A percentile compares a stretch with the other conserved stretches of the same genome.
Conservation (phyloP, 30 jellyfish, hydroid and myxozoan species). For the Aurelia aurita region DNA sequence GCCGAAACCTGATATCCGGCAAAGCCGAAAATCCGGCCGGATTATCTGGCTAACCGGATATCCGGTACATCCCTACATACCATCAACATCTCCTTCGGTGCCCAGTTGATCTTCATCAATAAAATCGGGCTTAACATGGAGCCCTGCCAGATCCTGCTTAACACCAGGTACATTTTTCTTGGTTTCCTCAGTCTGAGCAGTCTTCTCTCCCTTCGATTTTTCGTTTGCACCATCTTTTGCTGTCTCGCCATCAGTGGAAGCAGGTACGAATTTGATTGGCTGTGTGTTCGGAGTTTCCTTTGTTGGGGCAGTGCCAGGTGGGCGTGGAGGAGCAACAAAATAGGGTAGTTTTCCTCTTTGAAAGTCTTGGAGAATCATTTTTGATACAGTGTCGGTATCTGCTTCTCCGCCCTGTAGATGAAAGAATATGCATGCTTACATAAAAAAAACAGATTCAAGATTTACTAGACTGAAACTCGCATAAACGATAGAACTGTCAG, state of each 20-base stretch:
- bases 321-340: constrained; percentile 98
- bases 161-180: constrained; percentile 37
- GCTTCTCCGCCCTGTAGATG: constrained; percentile 98
- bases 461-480: too few relatives aligned
- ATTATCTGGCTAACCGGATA: too few relatives aligned
- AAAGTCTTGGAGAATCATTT: constrained; percentile 91
- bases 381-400: constrained; percentile 88
- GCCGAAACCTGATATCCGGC: too few relatives aligned
- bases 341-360: constrained; percentile 99
- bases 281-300: constrained; percentile 8
- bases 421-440: background rate
- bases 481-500: too few relatives aligned
- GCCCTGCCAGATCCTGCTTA: constrained; percentile 63
- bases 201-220: background rate
- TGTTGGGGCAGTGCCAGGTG: constrained; percentile 11
- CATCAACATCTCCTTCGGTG: constrained; percentile 17
- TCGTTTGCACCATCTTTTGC: background rate
- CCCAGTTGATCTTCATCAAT: constrained; percentile 49
- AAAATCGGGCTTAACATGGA: constrained; percentile 71
- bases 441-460: too few relatives aligned
- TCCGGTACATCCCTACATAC: background rate
- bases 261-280: constrained; percentile 64
- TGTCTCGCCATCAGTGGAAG: constrained; percentile 2
- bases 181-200: background rate
- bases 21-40: too few relatives aligned